Base-by-base conservation (phyloP, 2,113 vertebrate genomes). In the Marmota flaviventris region DNA sequence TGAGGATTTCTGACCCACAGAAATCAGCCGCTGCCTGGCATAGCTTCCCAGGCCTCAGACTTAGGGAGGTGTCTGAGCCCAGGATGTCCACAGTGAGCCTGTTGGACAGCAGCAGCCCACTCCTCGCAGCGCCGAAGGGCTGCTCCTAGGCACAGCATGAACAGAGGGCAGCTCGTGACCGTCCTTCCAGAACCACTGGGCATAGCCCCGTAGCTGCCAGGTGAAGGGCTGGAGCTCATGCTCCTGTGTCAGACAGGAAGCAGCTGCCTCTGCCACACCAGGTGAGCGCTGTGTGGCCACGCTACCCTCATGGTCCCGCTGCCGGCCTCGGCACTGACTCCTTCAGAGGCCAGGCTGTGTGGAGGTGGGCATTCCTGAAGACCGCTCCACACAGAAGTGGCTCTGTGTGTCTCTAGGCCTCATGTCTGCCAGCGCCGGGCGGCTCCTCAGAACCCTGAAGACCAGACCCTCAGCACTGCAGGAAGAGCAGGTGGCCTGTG, bases 261-360 rank as follows among this genome's bases (percentile, higher is more conserved):
- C 48, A 20, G 1, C 0, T 2, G 0, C 8, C 9, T 16, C 61
- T 56, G 11, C 42, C 17, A 0, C 6, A 34, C 65, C 56, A 90
- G 4, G 27, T 2, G 37, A 39, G 84, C 27, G 3, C 12, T 0
- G 32, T 20, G n/a, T 22, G 22, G 10, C 37, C 45, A 53, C 1
- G 25, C 1, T 24, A 73, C 37, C 51, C 45, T 18, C 22, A 18
- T 4, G 48, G 42, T 53, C 29, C 56, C 39, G 37, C 11, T 4
- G 34, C 25, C 34, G 13, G 3, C 6, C 7, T 42, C 65, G 72
- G 16, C 14, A 34, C 63, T 24, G 27, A 61, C 37, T 22, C 58
- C 76, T 32, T 86, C 61, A 86, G 20, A 67, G 69, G 48, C 78
- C 1, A 79, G 27, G 42, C 20, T 34, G 17, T 14, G 2, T 13